phyloP scores from a whole-genome alignment of 2,888 invertebrate species.

The Drosophila birchii region DNA sequence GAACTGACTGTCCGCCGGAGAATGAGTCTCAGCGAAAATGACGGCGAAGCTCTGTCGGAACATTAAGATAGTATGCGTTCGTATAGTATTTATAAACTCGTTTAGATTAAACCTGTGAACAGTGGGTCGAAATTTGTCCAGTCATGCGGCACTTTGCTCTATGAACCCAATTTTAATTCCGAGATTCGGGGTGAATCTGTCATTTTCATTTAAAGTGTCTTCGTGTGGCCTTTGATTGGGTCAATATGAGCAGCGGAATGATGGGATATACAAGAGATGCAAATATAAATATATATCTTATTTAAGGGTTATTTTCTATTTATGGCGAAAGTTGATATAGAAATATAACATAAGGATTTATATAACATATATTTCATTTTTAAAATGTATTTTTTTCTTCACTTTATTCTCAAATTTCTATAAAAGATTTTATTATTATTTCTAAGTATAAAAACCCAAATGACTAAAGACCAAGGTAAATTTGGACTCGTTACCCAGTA shows the following conservation, averaged over 20 bases:
- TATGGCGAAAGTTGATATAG: too few relatives aligned
- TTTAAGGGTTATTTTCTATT: too few relatives aligned
- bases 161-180: not conserved
- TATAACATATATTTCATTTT: too few relatives aligned
- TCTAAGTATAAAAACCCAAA: not conserved
- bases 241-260: not conserved
- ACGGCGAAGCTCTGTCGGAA: conserved; percentile 25
- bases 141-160: conserved; percentile 1
- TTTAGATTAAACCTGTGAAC: conserved; percentile 26
- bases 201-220: not conserved
- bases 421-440: not conserved
- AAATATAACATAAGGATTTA: too few relatives aligned
- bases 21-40: not conserved
- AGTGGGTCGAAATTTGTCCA: conserved; percentile 7
- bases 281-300: too few relatives aligned
- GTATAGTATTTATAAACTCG: conserved; percentile 45
- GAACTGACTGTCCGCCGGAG: conserved; percentile 49
- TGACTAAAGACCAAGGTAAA: conserved; percentile 25
- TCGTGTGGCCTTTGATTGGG: not conserved
- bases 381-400: too few relatives aligned
- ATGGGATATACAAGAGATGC: not conserved
- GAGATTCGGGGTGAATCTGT: too few relatives aligned
- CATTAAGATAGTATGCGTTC: conserved; percentile 16
- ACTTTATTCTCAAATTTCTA: not conserved
- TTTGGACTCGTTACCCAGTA: not conserved